These are phyloP conservation scores for Protophormia terraenovae DNA, from an alignment of 2,888 invertebrate genomes.

Conservation along the genomic window DNA sequence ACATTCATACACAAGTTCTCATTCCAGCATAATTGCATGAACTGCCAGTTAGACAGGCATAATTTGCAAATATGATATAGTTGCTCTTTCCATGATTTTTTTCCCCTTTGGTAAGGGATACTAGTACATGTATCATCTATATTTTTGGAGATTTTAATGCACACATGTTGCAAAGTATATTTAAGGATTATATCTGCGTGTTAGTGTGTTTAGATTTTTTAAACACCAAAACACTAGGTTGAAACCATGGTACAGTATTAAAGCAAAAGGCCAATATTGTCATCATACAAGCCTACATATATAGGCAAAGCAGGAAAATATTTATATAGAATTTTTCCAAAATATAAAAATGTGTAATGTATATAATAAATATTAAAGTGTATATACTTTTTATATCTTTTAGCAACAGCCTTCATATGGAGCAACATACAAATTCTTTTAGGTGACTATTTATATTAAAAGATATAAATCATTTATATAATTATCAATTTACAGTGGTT, in stretches of 20 bases:
- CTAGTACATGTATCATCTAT: slow-evolving; percentile 28
- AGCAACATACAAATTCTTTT: slow-evolving; percentile 37
- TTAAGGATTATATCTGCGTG: neutral
- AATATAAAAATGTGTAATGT: slow-evolving; percentile 25
- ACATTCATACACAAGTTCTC: too few relatives aligned
- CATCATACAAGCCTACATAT: slow-evolving; percentile 26
- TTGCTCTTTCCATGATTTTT: neutral
- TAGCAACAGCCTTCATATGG: slow-evolving; percentile 26
- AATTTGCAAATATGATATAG: slow-evolving; percentile 64
- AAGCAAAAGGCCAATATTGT: slow-evolving; percentile 27
- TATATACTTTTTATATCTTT: neutral
- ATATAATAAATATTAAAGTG: slow-evolving; percentile 44
- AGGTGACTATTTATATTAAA: slow-evolving; percentile 63
- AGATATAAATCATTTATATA: slow-evolving; percentile 61
- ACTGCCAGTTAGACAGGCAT: slow-evolving; percentile 48
- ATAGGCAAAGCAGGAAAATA: slow-evolving; percentile 16
- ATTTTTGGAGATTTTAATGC: slow-evolving; percentile 46
- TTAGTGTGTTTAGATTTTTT: neutral
- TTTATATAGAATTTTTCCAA: slow-evolving; percentile 5
- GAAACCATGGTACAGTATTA: neutral
- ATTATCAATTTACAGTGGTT: slow-evolving; percentile 32
- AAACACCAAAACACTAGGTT: slow-evolving; percentile 3
- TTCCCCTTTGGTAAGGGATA: slow-evolving; percentile 7
- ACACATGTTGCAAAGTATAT: neutral
- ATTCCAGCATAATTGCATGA: slow-evolving; percentile 5